Evolutionary conservation across 2,113 vertebrate species (phyloP).

Genomic region (Sebastes fasciatus): DNA sequence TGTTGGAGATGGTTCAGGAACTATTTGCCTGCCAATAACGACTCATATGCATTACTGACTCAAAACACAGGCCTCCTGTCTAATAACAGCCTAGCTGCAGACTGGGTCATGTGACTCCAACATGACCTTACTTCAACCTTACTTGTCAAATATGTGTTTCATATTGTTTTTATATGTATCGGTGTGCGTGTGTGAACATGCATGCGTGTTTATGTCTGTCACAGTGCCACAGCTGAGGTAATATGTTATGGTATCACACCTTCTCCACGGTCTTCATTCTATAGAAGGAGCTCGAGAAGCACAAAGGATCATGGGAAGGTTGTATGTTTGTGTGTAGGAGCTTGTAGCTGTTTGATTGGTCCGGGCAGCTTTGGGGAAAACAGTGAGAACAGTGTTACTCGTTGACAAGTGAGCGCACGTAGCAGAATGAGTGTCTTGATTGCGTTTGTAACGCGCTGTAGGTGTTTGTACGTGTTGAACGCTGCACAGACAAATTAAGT

Average conservation of each 20-base stretch:
- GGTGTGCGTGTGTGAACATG: conserved; percentile 1
- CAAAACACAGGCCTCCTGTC: conserved; percentile 52
- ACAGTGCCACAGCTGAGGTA: conserved; percentile 7
- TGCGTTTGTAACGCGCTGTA: conserved; percentile 7
- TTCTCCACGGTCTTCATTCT: conserved; percentile 25
- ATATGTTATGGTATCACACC: conserved; percentile 14
- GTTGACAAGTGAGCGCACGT: conserved; percentile 57
- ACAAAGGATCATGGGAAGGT: conserved; percentile 14
- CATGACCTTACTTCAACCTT: conserved; percentile 42
- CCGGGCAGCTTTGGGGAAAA: conserved; percentile 28
- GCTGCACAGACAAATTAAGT: conserved; percentile 28
- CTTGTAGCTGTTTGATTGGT: conserved; percentile 28
- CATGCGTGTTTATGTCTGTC: conserved; percentile 13
- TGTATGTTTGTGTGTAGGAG: conserved; percentile 13
- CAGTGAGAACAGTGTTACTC: background rate
- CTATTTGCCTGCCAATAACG: conserved; percentile 48
- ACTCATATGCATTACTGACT: conserved; percentile 46
- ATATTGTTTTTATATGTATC: conserved; percentile 1
- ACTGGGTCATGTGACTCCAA: conserved; percentile 21
- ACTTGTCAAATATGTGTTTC: conserved; percentile 14
- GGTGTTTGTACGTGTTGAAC: conserved; percentile 50
- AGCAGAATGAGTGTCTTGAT: conserved; percentile 24
- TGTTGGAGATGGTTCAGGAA: conserved; percentile 51
- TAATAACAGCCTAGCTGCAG: conserved; percentile 36
- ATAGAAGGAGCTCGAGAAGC: background rate